Percentiles rank a stretch among this genome's conserved stretches.
These are phyloP conservation scores for Temnothorax unifasciatus DNA, from an alignment of 2,888 invertebrate species.

Conservation along the genomic window DNA sequence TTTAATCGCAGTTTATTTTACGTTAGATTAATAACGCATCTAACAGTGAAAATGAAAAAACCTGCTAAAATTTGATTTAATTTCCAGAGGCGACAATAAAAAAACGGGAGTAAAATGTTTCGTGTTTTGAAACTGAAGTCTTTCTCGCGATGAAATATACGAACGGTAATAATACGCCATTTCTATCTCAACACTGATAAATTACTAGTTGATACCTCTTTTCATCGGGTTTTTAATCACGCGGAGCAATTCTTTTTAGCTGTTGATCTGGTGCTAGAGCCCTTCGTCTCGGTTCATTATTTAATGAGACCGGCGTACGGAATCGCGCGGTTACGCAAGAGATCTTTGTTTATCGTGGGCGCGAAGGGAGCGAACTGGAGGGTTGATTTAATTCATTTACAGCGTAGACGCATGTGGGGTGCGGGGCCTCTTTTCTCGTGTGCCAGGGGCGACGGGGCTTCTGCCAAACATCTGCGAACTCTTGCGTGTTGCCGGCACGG, in stretches of 20 bases:
- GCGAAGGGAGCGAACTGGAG: slow-evolving; percentile 26
- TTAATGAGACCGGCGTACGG: slow-evolving; percentile 14
- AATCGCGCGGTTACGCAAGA: slow-evolving; percentile 34
- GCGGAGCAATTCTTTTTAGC: not conserved
- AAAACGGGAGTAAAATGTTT: not conserved
- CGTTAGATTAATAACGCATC: not conserved
- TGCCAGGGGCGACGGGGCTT: slow-evolving; percentile 64
- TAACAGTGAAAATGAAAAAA: not conserved
- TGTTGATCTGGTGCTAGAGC: not conserved
- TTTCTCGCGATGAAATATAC: not conserved
- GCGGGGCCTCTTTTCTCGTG: slow-evolving; percentile 53
- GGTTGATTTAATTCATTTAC: slow-evolving; percentile 79
- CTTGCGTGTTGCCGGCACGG: slow-evolving; percentile 65
- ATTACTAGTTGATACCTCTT: not conserved
- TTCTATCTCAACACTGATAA: not conserved
- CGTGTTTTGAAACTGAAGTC: not conserved
- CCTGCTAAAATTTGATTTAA: not conserved
- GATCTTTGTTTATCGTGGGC: slow-evolving; percentile 44
- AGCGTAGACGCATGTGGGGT: slow-evolving; percentile 65
- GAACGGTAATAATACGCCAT: not conserved
- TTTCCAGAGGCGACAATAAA: not conserved
- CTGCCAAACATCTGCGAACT: slow-evolving; percentile 81
- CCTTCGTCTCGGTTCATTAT: slow-evolving; percentile 18
- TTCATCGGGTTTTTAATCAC: not conserved
- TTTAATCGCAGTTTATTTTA: not conserved